Evolutionary conservation across 2,797 vertebrate species (phyloP), one percentile per base, ranked within the genome.

Genomic region (Simalia tracyae): DNA sequence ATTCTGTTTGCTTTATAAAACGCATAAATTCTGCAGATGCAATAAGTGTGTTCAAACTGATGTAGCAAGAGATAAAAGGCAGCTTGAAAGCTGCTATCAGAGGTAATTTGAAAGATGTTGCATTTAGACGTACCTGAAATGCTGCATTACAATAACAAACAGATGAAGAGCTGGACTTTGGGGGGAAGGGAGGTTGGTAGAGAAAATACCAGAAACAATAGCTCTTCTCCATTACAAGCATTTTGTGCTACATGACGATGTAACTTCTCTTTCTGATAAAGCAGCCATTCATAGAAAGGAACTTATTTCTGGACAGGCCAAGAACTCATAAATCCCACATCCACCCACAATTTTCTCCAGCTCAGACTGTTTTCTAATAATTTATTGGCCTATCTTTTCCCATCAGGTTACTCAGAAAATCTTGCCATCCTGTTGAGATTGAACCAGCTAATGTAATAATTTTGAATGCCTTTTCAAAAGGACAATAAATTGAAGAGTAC

Each of bases 21-120:
- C 96, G 93, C 95, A 95, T 94, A 95, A 95, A 96, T 97, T 96
- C 96, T 97, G 97, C 95, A 97, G 97, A 97, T 97, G 96, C 93
- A 96, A 96, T 98, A 97, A 96, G 95, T 90, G 95, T 72, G 61
- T 93, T 93, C 86, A 93, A 93, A 94, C 94, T 68, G 36, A 89
- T 94, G 93, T 11, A 92, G 92, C 36, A 85, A 94, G 24, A 93
- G 95, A 96, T 94, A 97, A 95, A 94, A 61, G 93, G 96, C 93
- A 93, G 91, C 50, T 87, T 96, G 94, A 90, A 95, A 96, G 72
- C 0, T 0, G 92, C 28, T 91, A 95, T 94, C 86, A 94, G 72
- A 90, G 60, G 95, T 93, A 93, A 94, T 94, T 93, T 63, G 89
- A 96, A 96, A 91, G 93, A 31, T 91, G 5, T 3, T 84, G 59